Percentiles rank a stretch among this genome's conserved stretches.
phyloP scores from a whole-genome alignment of 2,113 vertebrate genomes.

The Pteruthius melanotis region DNA sequence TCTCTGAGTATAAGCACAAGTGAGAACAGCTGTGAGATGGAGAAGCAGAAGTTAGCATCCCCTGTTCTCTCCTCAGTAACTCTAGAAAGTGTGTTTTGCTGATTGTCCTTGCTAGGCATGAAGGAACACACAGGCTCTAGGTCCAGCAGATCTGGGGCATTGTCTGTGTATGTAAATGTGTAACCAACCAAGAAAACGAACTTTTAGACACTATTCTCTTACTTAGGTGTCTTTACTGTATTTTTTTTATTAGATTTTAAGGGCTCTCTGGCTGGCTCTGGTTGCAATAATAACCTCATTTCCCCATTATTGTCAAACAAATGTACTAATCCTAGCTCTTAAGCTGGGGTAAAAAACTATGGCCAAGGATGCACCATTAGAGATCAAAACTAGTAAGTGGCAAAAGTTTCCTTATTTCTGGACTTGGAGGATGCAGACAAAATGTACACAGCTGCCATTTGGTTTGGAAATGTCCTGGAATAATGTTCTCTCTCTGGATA shows the following conservation, averaged over 20 bases:
- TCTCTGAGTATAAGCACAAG: background rate
- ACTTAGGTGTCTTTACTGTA: background rate
- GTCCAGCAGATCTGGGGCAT: background rate
- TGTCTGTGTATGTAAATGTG: background rate
- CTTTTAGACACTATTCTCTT: background rate
- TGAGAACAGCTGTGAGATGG: background rate
- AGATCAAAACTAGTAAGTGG: conserved; percentile 5
- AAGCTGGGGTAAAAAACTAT: background rate
- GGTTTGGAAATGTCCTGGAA: background rate
- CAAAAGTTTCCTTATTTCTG: background rate
- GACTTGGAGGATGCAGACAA: background rate
- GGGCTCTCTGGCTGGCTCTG: background rate
- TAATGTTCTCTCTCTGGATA: background rate
- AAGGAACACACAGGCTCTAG: background rate
- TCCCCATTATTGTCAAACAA: conserved; percentile 25
- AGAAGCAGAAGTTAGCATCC: background rate
- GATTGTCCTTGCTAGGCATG: background rate
- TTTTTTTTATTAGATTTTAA: background rate
- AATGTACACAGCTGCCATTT: background rate
- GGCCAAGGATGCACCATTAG: background rate
- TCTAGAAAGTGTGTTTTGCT: background rate
- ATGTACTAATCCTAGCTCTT: background rate
- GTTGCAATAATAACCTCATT: conserved; percentile 12
- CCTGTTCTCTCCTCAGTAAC: background rate
- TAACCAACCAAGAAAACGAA: background rate